These are phyloP conservation scores for Cacatua alba DNA, from an alignment of 2,113 vertebrate genomes.

Conservation along the genomic window DNA sequence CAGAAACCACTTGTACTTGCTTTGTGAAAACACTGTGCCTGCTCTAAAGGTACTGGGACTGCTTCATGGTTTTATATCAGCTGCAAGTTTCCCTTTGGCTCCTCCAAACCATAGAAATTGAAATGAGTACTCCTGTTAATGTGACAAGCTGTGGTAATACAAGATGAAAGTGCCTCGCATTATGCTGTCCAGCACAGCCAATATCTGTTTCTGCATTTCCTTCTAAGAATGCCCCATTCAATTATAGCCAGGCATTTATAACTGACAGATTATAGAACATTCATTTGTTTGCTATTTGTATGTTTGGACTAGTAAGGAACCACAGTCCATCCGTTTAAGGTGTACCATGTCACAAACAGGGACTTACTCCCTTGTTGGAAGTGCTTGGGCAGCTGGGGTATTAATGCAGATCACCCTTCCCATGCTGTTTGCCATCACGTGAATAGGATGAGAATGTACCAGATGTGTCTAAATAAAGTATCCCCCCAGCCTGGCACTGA, in stretches of 20 bases:
- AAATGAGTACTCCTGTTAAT: constrained; percentile 5
- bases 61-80: background rate
- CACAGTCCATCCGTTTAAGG: background rate
- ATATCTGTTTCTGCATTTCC: background rate
- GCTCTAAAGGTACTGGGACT: background rate
- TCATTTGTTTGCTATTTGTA: background rate
- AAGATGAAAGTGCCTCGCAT: background rate
- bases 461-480: background rate
- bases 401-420: background rate
- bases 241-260: background rate
- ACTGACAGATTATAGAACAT: background rate
- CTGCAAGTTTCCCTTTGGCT: background rate
- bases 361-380: background rate
- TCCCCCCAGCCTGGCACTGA: background rate
- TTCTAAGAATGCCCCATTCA: background rate
- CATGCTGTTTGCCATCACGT: accelerated
- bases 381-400: background rate
- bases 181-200: background rate
- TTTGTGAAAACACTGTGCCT: background rate
- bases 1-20: background rate
- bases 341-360: background rate
- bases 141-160: background rate
- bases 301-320: background rate
- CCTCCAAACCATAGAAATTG: background rate
- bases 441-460: background rate